phyloP scores from a whole-genome alignment of 1,140 invertebrate genomes.

The Hypothenemus hampei region DNA sequence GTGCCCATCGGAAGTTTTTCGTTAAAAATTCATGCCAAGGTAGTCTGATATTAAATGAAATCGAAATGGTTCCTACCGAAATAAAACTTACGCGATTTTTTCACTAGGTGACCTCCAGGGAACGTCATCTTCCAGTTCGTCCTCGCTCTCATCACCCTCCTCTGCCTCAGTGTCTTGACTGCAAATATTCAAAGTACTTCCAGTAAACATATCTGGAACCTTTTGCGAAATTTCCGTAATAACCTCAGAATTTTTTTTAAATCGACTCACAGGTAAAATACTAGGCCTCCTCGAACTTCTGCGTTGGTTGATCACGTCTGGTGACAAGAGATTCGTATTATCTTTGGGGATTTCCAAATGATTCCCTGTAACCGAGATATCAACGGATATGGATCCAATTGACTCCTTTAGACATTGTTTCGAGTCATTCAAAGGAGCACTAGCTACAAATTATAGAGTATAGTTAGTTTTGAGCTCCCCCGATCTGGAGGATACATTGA shows the following conservation, averaged over 20 bases:
- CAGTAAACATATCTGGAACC: constrained; percentile 76
- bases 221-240: not conserved
- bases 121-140: constrained; percentile 83
- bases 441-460: constrained; percentile 33
- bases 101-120: constrained; percentile 84
- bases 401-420: constrained; percentile 59
- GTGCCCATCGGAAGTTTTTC: too few species aligned
- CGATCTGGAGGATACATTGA: too few species aligned
- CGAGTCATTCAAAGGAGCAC: constrained; percentile 50
- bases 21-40: too few species aligned
- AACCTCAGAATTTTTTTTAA: not conserved
- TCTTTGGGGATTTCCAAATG: constrained; percentile 72
- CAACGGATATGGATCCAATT: constrained; percentile 55
- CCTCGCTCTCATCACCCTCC: constrained; percentile 75
- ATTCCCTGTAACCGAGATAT: constrained; percentile 60
- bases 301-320: constrained; percentile 68
- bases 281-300: constrained; percentile 79
- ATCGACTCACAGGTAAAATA: constrained; percentile 65
- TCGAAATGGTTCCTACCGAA: too few species aligned
- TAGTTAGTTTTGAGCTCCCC: not conserved
- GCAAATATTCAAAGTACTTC: constrained; percentile 64
- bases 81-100: constrained; percentile 82
- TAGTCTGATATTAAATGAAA: too few species aligned
- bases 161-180: constrained; percentile 62
- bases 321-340: constrained; percentile 77